Base-by-base conservation (phyloP, 2,888 invertebrate species). In the Pomacea canaliculata region DNA sequence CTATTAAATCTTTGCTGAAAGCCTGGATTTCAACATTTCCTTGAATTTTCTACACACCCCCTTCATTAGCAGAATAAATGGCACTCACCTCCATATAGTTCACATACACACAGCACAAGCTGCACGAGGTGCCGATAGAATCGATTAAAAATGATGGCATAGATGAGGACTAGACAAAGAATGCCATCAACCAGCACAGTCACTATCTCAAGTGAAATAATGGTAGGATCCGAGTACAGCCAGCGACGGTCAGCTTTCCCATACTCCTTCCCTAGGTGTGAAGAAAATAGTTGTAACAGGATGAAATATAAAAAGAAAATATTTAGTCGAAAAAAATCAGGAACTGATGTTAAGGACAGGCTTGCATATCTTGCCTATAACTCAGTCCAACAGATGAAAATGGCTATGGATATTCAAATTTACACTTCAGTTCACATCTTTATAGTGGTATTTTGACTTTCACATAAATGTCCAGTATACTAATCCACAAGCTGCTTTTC, bases 211-310 rank as follows among this genome's bases (percentile, higher is more conserved):
- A 90, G 78, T 56, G 89, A 86, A 8, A 90, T 89, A 66, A 90
- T 81, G 1, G 86, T 88, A 8, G 89, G 89, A 76, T 90, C 89
- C 5, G 88, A 87, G 62, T 85, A 83, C 71, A 86, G 82, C 89
- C 89, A 90, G n/a, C 90, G 82, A n/a, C 82, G 81, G 76, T 90
- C 90, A n/a, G 89, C 88, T 72, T 86, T 86, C 16, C 87, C 89
- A 83, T 90, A 90, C 73, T 90, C 90, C 78, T 90, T 88, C 89
- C 89, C 90, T 90, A 79, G 19, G 81, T 80, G 62, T 37, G 62
- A n/a, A 60, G 59, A 70, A 75, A 23, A 16, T 69, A 62, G 10
- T 27, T 49, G 3, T 23, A 23, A 9, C 49, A 23, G 13, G 1
- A 19, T 56, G 10, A 10, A 2, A 3, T 48, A 13, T n/a, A 70